Percentiles rank a stretch among this genome's conserved stretches.
Conservation (phyloP, 2,888 invertebrate species). For the Imbricaverruca yamaguchii region DNA sequence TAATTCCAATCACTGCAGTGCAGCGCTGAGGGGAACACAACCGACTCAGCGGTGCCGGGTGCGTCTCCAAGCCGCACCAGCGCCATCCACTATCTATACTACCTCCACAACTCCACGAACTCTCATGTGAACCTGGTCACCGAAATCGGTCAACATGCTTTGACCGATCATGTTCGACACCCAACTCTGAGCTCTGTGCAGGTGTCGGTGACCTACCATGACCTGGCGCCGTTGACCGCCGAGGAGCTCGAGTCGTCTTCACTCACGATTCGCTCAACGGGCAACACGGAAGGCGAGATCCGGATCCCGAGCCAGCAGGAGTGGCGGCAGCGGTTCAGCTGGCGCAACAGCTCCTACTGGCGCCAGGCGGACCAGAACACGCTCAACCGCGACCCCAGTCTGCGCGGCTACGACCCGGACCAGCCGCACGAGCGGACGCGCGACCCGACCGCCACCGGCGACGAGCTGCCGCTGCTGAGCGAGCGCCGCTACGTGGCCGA, state of each 20-base stretch:
- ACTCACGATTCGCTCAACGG: conserved; percentile 50
- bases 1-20: no score
- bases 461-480: background rate
- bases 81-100: no score
- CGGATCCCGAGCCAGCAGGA: background rate
- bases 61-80: no score
- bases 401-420: background rate
- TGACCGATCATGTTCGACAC: no score
- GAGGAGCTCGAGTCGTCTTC: conserved; percentile 56
- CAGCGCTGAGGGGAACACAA: no score
- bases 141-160: no score
- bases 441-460: background rate
- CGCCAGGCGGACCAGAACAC: background rate
- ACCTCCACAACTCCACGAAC: no score
- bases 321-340: background rate
- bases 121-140: no score
- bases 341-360: conserved; percentile 1
- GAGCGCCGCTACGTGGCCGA: background rate
- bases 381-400: background rate
- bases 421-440: background rate
- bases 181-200: conserved; percentile 38
- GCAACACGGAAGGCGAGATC: background rate
- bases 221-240: conserved; percentile 67
- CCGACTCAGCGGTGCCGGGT: no score
- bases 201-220: conserved; percentile 82